Evolutionary conservation across 2,888 invertebrate genomes (phyloP).

Genomic region (Molanna angustata): DNA sequence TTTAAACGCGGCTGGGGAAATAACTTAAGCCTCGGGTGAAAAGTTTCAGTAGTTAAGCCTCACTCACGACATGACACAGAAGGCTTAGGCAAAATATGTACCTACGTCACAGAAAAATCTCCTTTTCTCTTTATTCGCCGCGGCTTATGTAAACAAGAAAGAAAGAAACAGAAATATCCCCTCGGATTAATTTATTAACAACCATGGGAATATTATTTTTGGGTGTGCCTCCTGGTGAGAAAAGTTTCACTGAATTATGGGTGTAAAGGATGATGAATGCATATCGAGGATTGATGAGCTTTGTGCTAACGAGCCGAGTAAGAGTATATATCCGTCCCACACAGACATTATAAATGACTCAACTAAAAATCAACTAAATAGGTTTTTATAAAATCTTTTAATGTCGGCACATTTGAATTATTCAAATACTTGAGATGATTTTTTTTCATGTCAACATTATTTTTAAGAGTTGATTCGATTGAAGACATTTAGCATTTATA

Average conservation of each 20-base stretch:
- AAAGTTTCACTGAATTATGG: slow-evolving; percentile 5
- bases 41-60: slow-evolving; percentile 29
- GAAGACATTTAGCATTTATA: no score
- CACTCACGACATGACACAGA: slow-evolving; percentile 27
- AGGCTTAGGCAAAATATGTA: neutral
- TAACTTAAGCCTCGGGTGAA: slow-evolving; percentile 24
- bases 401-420: no score
- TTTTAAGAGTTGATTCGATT: no score
- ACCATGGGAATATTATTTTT: no score
- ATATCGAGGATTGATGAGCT: slow-evolving; percentile 10
- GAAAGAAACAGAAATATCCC: neutral
- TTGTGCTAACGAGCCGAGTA: neutral
- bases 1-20: neutral
- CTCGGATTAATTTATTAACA: neutral
- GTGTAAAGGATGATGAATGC: slow-evolving; percentile 13
- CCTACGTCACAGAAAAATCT: neutral
- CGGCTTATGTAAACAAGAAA: neutral
- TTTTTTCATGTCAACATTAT: no score
- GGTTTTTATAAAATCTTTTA: no score
- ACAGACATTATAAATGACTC: no score
- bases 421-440: no score
- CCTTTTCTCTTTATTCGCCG: neutral
- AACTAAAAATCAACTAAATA: no score
- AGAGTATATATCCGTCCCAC: no score
- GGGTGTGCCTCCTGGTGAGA: neutral